These are phyloP conservation scores for Acipenser ruthenus DNA, from an alignment of 2,797 vertebrate species.

Conservation along the genomic window DNA sequence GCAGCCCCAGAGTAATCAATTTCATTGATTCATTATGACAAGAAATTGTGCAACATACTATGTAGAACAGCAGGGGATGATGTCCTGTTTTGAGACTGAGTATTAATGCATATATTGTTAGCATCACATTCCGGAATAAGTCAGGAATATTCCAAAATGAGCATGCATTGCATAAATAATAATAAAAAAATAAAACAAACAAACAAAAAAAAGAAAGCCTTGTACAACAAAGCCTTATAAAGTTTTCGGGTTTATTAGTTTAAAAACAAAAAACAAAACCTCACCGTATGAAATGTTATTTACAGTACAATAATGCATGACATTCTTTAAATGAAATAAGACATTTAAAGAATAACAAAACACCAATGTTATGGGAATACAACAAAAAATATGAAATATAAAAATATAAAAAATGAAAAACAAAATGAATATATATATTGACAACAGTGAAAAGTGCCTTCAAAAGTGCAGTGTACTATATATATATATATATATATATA, in stretches of 20 bases:
- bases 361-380: no score
- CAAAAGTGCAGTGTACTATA: no score
- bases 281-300: no score
- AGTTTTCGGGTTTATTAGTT: background rate
- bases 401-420: no score
- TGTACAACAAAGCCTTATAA: background rate
- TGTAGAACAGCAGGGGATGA: constrained; percentile 16
- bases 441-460: no score
- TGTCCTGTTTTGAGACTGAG: background rate
- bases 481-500: no score
- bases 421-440: no score
- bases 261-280: background rate
- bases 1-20: background rate
- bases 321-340: no score
- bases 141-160: background rate
- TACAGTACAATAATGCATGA: no score
- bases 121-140: no score
- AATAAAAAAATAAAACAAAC: constrained; percentile 16
- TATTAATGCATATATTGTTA: background rate
- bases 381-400: no score
- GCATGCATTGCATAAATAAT: constrained; percentile 36
- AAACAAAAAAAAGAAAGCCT: constrained; percentile 22
- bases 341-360: no score
- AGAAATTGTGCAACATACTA: constrained; percentile 27
- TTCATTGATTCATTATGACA: constrained; percentile 1